Base-by-base conservation (phyloP, 2,113 vertebrate genomes). In the Ceuthmochares aereus region DNA sequence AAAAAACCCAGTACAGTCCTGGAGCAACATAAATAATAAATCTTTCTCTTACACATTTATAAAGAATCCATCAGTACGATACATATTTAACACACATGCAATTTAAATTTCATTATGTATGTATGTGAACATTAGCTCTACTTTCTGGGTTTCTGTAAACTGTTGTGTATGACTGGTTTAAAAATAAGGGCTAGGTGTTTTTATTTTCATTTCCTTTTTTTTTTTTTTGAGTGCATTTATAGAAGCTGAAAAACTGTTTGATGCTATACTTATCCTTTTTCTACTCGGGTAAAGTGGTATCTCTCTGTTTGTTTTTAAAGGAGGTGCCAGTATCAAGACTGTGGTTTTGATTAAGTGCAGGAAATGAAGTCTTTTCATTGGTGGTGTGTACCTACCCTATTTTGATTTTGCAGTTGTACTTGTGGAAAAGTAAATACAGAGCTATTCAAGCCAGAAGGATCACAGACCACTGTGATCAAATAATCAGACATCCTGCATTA, bases 81-180 rank as follows among this genome's bases (percentile, higher is more conserved):
- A 84, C 93, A 95, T 96, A 95, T 92, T 97, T 96, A 94, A 95
- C 93, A 94, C 64, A 84, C 55, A 70, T 51, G 83, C 56, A 93
- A 88, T 97, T 87, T 32, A 84, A 45, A 26, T 87, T 91, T 89
- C 90, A 97, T 96, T 95, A 89, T 89, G 73, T 90, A 63, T 37
- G 84, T 87, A 96, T 86, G 86, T 64, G 84, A 75, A 96, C 92
- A 94, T 80, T 30, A 82, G 63, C 66, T 86, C 56, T 19, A 22
- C 51, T 90, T 90, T 42, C 51, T 37, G 37, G 7, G 22, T 62
- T 84, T 85, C 52, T 52, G 63, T 29, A 56, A 63, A 64, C 15
- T 85, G 69, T 55, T 18, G 45, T 36, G n/a, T 62, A 72, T 49
- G 84, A 72, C 54, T 82, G 75, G 6, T 30, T 84, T 77, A 23